Conservation (phyloP, 2,888 invertebrate genomes). For the Polymixis lichenea region DNA sequence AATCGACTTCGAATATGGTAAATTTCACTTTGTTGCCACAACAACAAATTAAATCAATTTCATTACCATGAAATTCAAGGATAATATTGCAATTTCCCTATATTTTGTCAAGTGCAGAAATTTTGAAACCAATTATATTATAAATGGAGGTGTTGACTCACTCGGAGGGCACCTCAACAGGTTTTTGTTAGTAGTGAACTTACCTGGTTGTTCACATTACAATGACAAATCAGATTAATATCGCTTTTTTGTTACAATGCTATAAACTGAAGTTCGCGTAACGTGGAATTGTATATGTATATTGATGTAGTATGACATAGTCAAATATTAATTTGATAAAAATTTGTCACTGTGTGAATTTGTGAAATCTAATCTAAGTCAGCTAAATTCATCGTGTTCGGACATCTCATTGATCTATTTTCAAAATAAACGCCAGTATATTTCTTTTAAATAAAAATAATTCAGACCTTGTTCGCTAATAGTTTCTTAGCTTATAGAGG, state of each 20-base stretch:
- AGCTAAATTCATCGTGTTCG: constrained; percentile 4
- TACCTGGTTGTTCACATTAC: not conserved
- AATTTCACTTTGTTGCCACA: constrained; percentile 2
- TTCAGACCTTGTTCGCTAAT: not conserved
- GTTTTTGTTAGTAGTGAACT: constrained; percentile 16
- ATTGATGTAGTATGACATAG: not conserved
- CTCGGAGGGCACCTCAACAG: constrained; percentile 1
- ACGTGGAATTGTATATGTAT: not conserved
- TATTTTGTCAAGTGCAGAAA: constrained; percentile 67
- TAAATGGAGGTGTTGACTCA: constrained; percentile 8
- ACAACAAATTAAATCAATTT: constrained; percentile 9
- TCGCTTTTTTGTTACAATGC: not conserved
- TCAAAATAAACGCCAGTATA: not conserved
- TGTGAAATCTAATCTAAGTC: constrained; percentile 2
- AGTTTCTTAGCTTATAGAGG: too few species aligned
- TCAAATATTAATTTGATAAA: not conserved
- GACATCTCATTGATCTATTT: not conserved
- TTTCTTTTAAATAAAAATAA: not conserved
- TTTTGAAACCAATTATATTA: constrained; percentile 61
- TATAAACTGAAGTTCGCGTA: not conserved
- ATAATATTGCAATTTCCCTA: constrained; percentile 13
- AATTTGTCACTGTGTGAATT: not conserved
- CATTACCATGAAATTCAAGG: constrained; percentile 18
- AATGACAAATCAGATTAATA: not conserved
- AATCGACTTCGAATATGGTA: constrained; percentile 1